phyloP scores from a whole-genome alignment of 2,797 vertebrate genomes.

The Pterois miles region DNA sequence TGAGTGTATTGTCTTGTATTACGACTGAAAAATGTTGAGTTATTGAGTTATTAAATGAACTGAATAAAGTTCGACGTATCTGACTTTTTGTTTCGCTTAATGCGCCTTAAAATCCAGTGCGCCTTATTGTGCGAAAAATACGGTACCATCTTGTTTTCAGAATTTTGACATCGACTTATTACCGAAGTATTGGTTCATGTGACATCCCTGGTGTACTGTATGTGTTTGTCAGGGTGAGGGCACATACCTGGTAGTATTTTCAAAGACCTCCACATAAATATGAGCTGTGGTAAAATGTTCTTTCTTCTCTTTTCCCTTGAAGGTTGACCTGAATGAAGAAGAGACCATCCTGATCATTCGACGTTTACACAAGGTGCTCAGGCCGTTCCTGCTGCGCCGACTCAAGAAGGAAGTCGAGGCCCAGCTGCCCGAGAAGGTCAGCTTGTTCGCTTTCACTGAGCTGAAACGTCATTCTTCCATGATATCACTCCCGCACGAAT shows the following conservation, averaged over 20 bases:
- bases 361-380: conserved; percentile 94
- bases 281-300: neutral
- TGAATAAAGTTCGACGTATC: too few species aligned
- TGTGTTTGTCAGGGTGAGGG: too few species aligned
- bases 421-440: conserved; percentile 91
- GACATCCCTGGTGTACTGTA: too few species aligned
- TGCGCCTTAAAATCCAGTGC: too few species aligned
- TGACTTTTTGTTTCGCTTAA: too few species aligned
- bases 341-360: conserved; percentile 97
- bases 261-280: neutral
- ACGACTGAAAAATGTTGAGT: too few species aligned
- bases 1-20: too few species aligned
- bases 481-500: neutral
- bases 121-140: too few species aligned
- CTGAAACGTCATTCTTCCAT: accelerated
- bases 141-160: too few species aligned
- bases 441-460: neutral
- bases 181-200: too few species aligned
- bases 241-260: neutral
- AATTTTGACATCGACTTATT: too few species aligned
- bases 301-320: neutral
- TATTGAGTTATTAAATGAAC: too few species aligned
- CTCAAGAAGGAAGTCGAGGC: conserved; percentile 98
- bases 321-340: conserved; percentile 98
- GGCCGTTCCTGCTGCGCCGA: conserved; percentile 94